Evolutionary conservation across 2,113 vertebrate species (phyloP).

Genomic region (Channa argus): DNA sequence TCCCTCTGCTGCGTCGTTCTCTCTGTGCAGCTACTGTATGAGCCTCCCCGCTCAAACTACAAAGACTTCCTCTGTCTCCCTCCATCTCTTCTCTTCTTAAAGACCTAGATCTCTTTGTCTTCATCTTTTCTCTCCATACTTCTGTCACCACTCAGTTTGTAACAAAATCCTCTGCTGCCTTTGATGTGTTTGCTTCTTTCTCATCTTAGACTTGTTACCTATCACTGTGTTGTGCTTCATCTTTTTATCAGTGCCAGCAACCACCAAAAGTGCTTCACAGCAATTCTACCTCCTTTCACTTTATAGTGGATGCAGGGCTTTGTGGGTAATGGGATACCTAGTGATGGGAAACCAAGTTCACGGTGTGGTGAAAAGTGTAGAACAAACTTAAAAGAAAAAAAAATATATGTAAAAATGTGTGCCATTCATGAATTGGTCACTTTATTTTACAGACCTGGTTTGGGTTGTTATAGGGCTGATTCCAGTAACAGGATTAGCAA

Average conservation of each 20-base stretch:
- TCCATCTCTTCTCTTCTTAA: conserved; percentile 20
- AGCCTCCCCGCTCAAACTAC: conserved; percentile 34
- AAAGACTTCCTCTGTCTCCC: conserved; percentile 33
- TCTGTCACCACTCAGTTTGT: conserved; percentile 22
- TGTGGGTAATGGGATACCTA: conserved; percentile 12
- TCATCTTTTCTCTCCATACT: conserved; percentile 25
- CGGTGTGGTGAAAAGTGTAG: background rate
- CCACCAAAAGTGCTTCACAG: conserved; percentile 11
- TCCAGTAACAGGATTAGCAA: background rate
- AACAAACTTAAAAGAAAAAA: background rate
- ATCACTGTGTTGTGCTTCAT: conserved; percentile 33
- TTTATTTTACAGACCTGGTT: background rate
- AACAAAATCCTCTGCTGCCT: conserved; percentile 38
- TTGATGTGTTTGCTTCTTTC: conserved; percentile 39
- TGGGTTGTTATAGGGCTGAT: background rate
- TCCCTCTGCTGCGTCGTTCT: conserved; percentile 16
- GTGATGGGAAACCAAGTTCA: conserved; percentile 6
- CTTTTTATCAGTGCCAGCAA: conserved; percentile 7
- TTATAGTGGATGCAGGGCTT: conserved; percentile 10
- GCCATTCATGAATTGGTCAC: background rate
- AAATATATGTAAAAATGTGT: conserved; percentile 4
- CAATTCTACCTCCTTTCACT: conserved; percentile 14
- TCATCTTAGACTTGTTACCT: conserved; percentile 40
- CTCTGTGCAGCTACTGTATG: conserved; percentile 30
- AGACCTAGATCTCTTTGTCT: conserved; percentile 40